Evolutionary conservation across 2,888 invertebrate genomes (phyloP), one percentile per base, ranked within the genome.

Genomic region (Acleris holmiana): DNA sequence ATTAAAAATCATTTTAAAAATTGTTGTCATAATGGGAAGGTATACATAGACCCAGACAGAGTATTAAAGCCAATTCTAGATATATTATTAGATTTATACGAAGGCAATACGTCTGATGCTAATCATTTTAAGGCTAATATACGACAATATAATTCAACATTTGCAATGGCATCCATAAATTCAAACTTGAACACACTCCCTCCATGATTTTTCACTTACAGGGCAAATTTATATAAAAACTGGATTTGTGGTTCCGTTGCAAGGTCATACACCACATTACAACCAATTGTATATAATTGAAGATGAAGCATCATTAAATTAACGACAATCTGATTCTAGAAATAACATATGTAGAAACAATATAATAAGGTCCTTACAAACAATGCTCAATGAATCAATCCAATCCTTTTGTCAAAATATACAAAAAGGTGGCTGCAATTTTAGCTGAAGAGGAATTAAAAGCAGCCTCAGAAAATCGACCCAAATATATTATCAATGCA

Each of bases 271-370:
- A 70, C 68, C 68, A 66, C 67, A 67, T 61, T 66, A 67, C 66
- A 67, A 67, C 54, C 67, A 69, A 23, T 23, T 70, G 59, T 70
- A 68, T 23, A 68, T 70, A 58, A 70, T 70, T 68, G 68, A 69
- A 56, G 58, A 71, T 67, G 53, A 58, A 67, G 58, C 56, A 55
- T 49, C 58, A 25, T 41, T 67, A 60, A 59, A 53, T 62, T 55
- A 67, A 60, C 54, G 61, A 40, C 54, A 65, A 44, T 65, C 50
- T 56, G 56, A 66, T 55, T 49, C 68, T 57, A 63, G 66, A 63
- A 54, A 66, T 60, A 50, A 51, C 25, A 53, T 50, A 19, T 13
- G 35, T 53, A 53, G 15, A 53, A 35, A 23, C n/a, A 19, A 53
- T 35, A 53, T 56, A 56, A 66, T 66, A 58, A 63, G 53, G 58